Evolutionary conservation across 2,113 vertebrate species (phyloP), one percentile per base, ranked within the genome.

Genomic region (Engystomops pustulosus): DNA sequence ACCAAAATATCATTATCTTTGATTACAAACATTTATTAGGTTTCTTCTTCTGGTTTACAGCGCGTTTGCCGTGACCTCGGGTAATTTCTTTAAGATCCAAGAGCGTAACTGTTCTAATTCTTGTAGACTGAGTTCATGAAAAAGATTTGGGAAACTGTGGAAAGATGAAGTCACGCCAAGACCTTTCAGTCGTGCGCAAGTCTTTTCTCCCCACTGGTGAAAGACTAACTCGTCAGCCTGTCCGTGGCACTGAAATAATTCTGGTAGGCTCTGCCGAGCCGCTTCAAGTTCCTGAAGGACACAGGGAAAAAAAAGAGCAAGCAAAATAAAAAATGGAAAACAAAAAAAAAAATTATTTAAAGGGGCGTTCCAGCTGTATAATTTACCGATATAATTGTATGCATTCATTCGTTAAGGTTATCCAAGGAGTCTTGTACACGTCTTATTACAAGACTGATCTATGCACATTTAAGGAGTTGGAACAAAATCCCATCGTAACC

Each of bases 181-280:
- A 32, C 91, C 91, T 86, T 88, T 92, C 45, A 97, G 87, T 69
- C 84, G 82, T 3, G 83, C 87, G 70, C 92, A 93, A 11, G 96
- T 98, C 84, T 96, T 94, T 88, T 95, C 91, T 1, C 93, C 96
- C 96, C 96, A 98, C 0, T 91, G 86, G 85, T 94, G 94, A 4
- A 93, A 91, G 85, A 97, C 95, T 47, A 97, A 88, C 0, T 96
- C 90, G 82, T 98, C 96, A 1, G 88, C 89, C 27, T 89, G 89
- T 34, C 96, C 96, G 23, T 97, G 96, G 72, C 95, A 96, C 88
- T 97, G 96, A 83, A 97, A 93, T 80, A 98, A 87, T 69, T 96
- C 96, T 10, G 96, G 96, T 69, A 94, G 88, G 12, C 72, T 18
- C 3, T 17, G 23, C 10, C 84, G 86, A 53, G 51, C 83, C 49